Evolutionary conservation across 2,888 invertebrate species (phyloP).

Genomic region (Reticulitermes lucifugus): DNA sequence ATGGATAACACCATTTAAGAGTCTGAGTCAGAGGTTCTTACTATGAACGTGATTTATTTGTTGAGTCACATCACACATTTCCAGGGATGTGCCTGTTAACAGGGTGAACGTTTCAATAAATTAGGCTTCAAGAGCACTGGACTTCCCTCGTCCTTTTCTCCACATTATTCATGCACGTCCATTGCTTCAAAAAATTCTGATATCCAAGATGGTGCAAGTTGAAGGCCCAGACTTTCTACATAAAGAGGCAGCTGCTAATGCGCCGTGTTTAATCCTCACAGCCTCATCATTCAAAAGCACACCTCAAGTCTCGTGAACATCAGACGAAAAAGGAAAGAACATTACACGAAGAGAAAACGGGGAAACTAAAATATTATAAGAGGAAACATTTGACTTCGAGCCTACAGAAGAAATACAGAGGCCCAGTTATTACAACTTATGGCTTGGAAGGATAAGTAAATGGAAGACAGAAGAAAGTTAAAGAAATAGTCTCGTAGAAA

Average conservation of each 20-base stretch:
- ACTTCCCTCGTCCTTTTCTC: too few relatives aligned
- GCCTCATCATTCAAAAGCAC: background rate
- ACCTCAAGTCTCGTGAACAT: background rate
- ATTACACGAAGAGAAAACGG: background rate
- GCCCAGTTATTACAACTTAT: background rate
- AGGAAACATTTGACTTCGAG: too few relatives aligned
- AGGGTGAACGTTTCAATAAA: too few relatives aligned
- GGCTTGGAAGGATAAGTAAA: background rate
- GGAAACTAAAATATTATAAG: too few relatives aligned
- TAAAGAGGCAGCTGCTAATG: background rate
- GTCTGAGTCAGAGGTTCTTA: too few relatives aligned
- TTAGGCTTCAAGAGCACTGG: too few relatives aligned
- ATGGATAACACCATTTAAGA: too few relatives aligned
- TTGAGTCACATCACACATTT: too few relatives aligned
- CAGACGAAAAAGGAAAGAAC: background rate
- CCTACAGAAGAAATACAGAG: background rate
- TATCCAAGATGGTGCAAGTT: background rate
- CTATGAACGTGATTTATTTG: too few relatives aligned
- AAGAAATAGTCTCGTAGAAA: background rate
- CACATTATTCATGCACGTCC: background rate
- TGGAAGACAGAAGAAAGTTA: background rate
- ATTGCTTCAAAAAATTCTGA: background rate
- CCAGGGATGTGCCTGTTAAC: too few relatives aligned
- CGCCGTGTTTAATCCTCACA: background rate
- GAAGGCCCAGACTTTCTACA: background rate